These are phyloP conservation scores for Scartelaos histophorus DNA, from an alignment of 2,113 vertebrate species.

Conservation along the genomic window DNA sequence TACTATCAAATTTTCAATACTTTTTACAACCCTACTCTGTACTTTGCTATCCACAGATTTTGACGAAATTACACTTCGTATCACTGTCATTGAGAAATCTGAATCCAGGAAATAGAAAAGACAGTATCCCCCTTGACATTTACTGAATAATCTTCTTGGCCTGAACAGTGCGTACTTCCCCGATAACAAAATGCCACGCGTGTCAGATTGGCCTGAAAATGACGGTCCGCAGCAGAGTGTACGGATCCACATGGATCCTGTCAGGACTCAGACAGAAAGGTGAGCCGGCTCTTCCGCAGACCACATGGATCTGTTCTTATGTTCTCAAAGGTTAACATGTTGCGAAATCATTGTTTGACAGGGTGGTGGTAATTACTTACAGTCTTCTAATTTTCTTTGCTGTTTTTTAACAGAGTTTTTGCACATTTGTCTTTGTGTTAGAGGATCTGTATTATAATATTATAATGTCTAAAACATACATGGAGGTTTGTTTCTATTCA, in stretches of 20 bases:
- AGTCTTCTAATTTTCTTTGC: no score
- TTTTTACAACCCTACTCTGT: slow-evolving; percentile 3
- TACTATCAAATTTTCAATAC: no score
- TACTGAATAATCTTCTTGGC: slow-evolving; percentile 59
- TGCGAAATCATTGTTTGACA: neutral
- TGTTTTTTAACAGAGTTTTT: no score
- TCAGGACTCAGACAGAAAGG: slow-evolving; percentile 50
- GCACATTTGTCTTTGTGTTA: no score
- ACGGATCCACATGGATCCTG: slow-evolving; percentile 45
- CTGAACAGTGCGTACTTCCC: slow-evolving; percentile 44
- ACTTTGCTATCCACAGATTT: slow-evolving; percentile 30
- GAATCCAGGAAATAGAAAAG: slow-evolving; percentile 31
- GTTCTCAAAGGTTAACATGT: neutral
- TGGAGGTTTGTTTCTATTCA: no score
- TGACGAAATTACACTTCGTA: slow-evolving; percentile 15
- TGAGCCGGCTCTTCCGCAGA: neutral
- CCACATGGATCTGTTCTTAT: neutral
- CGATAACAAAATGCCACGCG: slow-evolving; percentile 75
- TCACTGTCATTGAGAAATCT: slow-evolving; percentile 36
- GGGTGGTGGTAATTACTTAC: neutral
- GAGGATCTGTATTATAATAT: no score
- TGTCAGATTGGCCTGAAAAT: slow-evolving; percentile 70
- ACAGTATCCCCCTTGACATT: slow-evolving; percentile 69
- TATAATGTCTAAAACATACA: no score
- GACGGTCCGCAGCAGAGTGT: slow-evolving; percentile 64